Evolutionary conservation across 2,888 invertebrate genomes (phyloP), one percentile per base, ranked within the genome.

Genomic region (Perizoma affinitatum): DNA sequence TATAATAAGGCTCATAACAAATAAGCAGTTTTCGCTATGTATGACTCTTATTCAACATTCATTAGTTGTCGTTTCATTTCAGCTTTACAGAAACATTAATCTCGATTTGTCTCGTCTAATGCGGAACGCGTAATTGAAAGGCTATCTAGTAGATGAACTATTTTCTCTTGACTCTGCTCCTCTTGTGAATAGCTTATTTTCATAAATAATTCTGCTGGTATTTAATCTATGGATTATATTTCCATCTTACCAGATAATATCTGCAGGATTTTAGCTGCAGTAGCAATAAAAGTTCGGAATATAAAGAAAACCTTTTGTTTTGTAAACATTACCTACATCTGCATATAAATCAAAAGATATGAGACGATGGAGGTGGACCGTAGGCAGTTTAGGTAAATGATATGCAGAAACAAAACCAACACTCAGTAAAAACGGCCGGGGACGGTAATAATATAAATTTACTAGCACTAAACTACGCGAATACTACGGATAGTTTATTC

Each of bases 1-100:
- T 4, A 8, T 38, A n/a, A 51, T 61, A 60, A 57, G 44, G 58
- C 22, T 56, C 58, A 54, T 50, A 53, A 55, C 45, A 50, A 54
- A 52, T 56, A 59, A 61, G 47, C 43, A 43, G 33, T 50, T 45
- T 48, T 8, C 8, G 33, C 48, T 54, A 59, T 51, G 57, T 62
- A 62, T 67, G 68, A 65, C 61, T 74, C 70, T 74, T 76, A 73
- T 75, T 76, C 70, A 69, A 71, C 72, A 75, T 76, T 79, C 78
- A 80, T 80, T 79, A 80, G 78, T 75, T 73, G 63, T 68, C 71
- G 67, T 79, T 79, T 79, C 79, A 78, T 76, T 73, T 70, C 66
- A 73, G 70, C 68, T 69, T 68, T 72, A 61, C 69, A 73, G 67
- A 58, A 62, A 62, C 65, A 65, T 69, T 65, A 64, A 67, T 69